These are phyloP conservation scores for Augochlora pura DNA, from an alignment of 1,140 invertebrate genomes.

Conservation along the genomic window DNA sequence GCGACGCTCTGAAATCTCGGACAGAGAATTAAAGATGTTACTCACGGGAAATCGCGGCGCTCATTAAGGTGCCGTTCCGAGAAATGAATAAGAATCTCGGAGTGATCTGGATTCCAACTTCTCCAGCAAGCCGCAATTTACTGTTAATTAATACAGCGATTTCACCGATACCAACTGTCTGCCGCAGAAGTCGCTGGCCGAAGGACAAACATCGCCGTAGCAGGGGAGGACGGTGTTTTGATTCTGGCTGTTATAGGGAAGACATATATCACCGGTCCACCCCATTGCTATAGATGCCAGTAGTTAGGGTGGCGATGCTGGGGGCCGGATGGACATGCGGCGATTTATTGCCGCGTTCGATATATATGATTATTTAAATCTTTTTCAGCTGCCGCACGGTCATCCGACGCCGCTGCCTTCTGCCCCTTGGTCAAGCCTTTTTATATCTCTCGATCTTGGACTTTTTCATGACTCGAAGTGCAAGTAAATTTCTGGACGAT, in stretches of 20 bases:
- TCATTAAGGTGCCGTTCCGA: not conserved
- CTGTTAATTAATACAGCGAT: constrained; percentile 60
- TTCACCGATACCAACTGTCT: constrained; percentile 50
- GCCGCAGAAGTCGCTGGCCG: constrained; percentile 47
- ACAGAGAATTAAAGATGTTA: too few species aligned
- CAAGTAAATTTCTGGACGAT: not conserved
- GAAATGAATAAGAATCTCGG: constrained; percentile 2
- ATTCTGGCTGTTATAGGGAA: constrained; percentile 75
- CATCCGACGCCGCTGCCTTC: constrained; percentile 38
- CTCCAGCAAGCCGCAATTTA: constrained; percentile 27
- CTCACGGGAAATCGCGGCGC: too few species aligned
- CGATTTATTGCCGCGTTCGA: constrained; percentile 61
- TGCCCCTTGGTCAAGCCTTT: not conserved
- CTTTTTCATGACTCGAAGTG: not conserved
- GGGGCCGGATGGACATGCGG: constrained; percentile 53
- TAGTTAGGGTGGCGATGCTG: constrained; percentile 65
- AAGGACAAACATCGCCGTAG: constrained; percentile 62
- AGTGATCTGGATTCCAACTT: not conserved
- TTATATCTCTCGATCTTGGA: not conserved
- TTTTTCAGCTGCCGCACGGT: constrained; percentile 41
- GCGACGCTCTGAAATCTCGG: too few species aligned
- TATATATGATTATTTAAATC: constrained; percentile 72
- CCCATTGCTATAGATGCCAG: constrained; percentile 68
- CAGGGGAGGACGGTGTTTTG: constrained; percentile 67
- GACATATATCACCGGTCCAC: constrained; percentile 73